A percentile compares a stretch with the other conserved stretches of the same genome.
Evolutionary conservation across 2,888 invertebrate species (phyloP).

Genomic region (Mayetiola destructor): DNA sequence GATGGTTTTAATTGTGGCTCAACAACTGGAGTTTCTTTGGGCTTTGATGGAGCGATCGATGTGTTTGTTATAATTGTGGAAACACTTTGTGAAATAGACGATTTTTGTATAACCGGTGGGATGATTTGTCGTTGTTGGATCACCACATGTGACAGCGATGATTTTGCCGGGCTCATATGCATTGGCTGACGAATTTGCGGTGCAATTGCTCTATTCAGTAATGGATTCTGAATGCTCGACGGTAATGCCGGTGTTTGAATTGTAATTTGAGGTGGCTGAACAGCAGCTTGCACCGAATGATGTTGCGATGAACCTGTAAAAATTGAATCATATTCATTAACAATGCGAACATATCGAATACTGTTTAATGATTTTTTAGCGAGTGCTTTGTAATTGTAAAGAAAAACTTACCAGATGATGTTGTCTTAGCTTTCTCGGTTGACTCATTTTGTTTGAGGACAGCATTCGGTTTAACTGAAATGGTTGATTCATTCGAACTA

Average conservation of each 20-base stretch:
- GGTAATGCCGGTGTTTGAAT: slow-evolving; percentile 17
- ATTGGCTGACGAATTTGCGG: slow-evolving; percentile 20
- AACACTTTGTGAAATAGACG: slow-evolving; percentile 37
- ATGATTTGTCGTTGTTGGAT: slow-evolving; percentile 19
- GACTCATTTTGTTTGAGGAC: neutral
- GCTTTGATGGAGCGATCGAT: slow-evolving; percentile 30
- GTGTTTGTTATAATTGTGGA: slow-evolving; percentile 13
- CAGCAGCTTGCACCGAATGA: slow-evolving; percentile 22
- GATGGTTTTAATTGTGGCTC: slow-evolving; percentile 41
- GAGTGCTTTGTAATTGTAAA: neutral
- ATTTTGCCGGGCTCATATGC: slow-evolving; percentile 17
- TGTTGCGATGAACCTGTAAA: slow-evolving; percentile 20
- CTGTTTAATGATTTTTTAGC: too few species aligned
- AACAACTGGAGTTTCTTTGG: slow-evolving; percentile 44
- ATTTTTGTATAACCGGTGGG: slow-evolving; percentile 29
- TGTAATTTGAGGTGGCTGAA: slow-evolving; percentile 16
- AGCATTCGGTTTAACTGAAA: neutral
- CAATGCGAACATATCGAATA: too few species aligned
- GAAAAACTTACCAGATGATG: neutral
- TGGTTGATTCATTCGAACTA: neutral
- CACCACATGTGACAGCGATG: slow-evolving; percentile 20
- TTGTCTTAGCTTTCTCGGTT: neutral
- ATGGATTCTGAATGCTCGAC: slow-evolving; percentile 29
- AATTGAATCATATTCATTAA: neutral
- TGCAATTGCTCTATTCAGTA: slow-evolving; percentile 25